Evolutionary conservation across 1,140 invertebrate genomes (phyloP), one percentile per base, ranked within the genome.

Genomic region (Harpegnathos saltator): DNA sequence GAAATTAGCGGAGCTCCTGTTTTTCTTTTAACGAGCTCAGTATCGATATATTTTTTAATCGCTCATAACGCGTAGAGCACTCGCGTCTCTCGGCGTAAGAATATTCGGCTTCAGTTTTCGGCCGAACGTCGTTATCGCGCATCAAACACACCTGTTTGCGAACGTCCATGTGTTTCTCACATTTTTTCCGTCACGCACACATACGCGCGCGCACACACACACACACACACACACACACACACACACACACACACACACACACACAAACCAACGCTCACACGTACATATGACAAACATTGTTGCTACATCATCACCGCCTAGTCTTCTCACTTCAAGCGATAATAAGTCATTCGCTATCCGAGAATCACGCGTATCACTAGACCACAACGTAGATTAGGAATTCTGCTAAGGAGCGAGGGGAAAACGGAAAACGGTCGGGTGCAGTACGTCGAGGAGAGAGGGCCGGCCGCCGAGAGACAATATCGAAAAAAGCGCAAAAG

Each of bases 381-480:
- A n/a, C n/a, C 44, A 89, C 75, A 72, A 73, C 77, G 81, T 84
- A 65, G 65, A 72, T 87, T 87, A 88, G 85, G 85, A 17, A 69
- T 85, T 66, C 85, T 62, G 72, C 75, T 88, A 87, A 87, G 87
- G 87, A 92, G 87, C 86, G 87, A 91, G 82, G 83, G 89, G 87
- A 85, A 83, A 91, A 56, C 65, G 80, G 82, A 73, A 77, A 88
- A 75, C 15, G 52, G 38, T 86, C 66, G 85, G 85, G 89, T 90
- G 89, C 89, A 88, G 85, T 82, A 89, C 84, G 89, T 85, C 87
- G 85, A 88, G 89, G 88, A 89, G 65, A 19, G 52, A 19, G 65
- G 48, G 84, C 78, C 58, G 82, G 69, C 82, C 63, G 63, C 62
- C 80, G 81, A 75, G 81, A 75, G 83, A 52, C 24, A 65, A 68